These are phyloP conservation scores for Rotaria sp. DNA, from an alignment of 2,888 invertebrate species.

Conservation along the genomic window DNA sequence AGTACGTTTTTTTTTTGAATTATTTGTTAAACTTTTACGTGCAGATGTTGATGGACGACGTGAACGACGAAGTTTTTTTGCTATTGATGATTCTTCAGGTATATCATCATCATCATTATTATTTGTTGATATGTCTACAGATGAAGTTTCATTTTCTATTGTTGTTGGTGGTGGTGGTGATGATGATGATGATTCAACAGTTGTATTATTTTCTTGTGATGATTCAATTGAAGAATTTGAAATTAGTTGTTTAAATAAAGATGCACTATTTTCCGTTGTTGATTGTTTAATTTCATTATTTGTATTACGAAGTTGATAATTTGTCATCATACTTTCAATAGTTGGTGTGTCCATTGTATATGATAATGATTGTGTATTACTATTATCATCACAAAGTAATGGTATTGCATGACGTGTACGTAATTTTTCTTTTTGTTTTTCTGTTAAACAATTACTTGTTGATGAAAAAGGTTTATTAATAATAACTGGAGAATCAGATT, in stretches of 20 bases:
- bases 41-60: neutral
- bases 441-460: neutral
- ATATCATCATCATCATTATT: neutral
- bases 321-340: neutral
- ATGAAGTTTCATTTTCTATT: neutral
- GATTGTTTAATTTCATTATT: neutral
- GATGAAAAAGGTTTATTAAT: neutral
- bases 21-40: neutral
- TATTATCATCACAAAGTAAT: conserved; percentile 27
- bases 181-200: neutral
- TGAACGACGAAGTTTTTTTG: neutral
- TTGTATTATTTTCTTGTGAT: neutral
- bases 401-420: neutral
- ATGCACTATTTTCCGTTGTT: neutral
- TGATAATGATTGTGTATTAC: neutral
- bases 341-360: neutral
- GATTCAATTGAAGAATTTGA: neutral
- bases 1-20: neutral
- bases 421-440: conserved; percentile 29
- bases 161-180: neutral
- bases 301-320: neutral
- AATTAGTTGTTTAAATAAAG: neutral
- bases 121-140: neutral
- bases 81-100: neutral
- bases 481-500: neutral